Base-by-base conservation (phyloP, 2,888 invertebrate genomes). In the Theretra japonica region DNA sequence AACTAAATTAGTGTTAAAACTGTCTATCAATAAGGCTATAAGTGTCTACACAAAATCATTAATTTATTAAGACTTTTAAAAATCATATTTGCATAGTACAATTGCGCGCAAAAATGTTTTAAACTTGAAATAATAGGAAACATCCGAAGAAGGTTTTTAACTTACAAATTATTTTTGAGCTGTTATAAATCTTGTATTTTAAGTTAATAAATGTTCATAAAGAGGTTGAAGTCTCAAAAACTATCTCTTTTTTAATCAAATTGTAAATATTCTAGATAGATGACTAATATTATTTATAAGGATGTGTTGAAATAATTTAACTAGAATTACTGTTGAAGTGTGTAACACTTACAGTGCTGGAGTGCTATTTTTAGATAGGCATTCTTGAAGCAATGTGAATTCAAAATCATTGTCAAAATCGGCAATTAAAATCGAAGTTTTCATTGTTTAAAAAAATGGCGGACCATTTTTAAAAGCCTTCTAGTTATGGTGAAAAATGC, bases 281-380 rank as follows among this genome's bases (percentile, higher is more conserved):
- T 4, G 5, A 17, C 23, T 60, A n/a, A 33, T 62, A 41, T 3
- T 41, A 21, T n/a, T 41, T 62, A 7, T 62, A 62, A 41, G 41
- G 11, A 41, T 62, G n/a, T 15, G 15, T 48, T 17, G 15, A 33
- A 30, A 11, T 41, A 41, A 48, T 15, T 23, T 48, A 7, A 33
- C 4, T 19, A 19, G 15, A 48, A 23, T 25, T 65, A 41, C 65
- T 65, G 65, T 65, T 41, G 21, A 15, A 41, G 65, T 23, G 41
- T 65, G 8, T n/a, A 6, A 30, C 60, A 60, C 33, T 65, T 23
- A 48, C 65, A 48, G 48, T 48, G 8, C 23, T 65, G 48, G 23
- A 23, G 65, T 65, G 65, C 65, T 65, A 65, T 65, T 65, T 65
- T 48, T 65, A 41, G 4, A 23, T 65, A 48, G 48, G 48, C 23